Evolutionary conservation across 2,888 invertebrate species (phyloP).

Genomic region (Caenorhabditis sinica): DNA sequence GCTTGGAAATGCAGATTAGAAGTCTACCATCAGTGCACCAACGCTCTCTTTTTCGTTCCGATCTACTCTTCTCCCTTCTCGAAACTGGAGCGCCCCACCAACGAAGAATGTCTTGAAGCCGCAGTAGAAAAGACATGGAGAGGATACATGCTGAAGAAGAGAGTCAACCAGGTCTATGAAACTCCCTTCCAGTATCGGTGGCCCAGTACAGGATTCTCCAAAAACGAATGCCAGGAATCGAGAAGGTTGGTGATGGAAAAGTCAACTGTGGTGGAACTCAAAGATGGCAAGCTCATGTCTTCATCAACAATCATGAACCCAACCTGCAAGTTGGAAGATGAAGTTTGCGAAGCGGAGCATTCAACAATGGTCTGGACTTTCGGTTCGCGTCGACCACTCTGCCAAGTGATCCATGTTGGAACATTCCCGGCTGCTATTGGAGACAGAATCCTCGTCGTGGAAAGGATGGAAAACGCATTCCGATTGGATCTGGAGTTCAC

Average conservation of each 20-base stretch:
- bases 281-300: background rate
- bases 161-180: background rate
- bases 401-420: background rate
- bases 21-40: slow-evolving; percentile 10
- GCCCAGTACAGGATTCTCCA: background rate
- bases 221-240: background rate
- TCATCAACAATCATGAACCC: background rate
- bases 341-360: background rate
- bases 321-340: slow-evolving; percentile 5
- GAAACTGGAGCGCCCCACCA: background rate
- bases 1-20: slow-evolving; percentile 16
- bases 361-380: background rate
- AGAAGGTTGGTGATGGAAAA: background rate
- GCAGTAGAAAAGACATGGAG: background rate
- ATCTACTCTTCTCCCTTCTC: background rate
- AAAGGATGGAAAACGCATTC: slow-evolving; percentile 10
- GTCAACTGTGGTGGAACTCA: background rate
- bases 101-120: background rate
- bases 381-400: background rate
- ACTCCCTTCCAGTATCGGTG: background rate
- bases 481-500: background rate
- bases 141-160: background rate
- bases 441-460: slow-evolving; percentile 8
- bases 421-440: slow-evolving; percentile 4
- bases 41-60: background rate